phyloP scores from a whole-genome alignment of 2,113 vertebrate genomes.

The Ochotona curzoniae region DNA sequence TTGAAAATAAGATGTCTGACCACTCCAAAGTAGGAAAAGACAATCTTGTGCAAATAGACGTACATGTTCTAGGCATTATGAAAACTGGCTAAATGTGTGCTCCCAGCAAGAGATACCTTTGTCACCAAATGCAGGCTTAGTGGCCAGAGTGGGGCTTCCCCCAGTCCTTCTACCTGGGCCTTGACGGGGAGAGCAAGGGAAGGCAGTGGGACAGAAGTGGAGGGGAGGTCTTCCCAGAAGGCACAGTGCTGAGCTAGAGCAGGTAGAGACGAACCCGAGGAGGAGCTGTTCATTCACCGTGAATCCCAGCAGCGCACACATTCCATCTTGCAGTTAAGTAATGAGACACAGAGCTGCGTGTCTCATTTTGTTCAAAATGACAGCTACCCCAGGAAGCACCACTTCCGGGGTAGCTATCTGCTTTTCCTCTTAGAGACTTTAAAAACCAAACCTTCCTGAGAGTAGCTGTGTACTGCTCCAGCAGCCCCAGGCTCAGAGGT shows the following conservation, averaged over 20 bases:
- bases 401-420: conserved; percentile 10
- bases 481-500: too few relatives aligned
- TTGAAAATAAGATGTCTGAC: conserved; percentile 85
- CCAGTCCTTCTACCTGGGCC: conserved; percentile 56
- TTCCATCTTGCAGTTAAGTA: background rate
- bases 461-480: too few relatives aligned
- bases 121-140: conserved; percentile 23
- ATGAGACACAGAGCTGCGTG: background rate
- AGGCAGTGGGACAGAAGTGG: background rate
- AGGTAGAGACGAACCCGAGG: conserved; percentile 54
- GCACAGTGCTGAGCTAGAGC: conserved; percentile 82
- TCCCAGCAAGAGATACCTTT: conserved; percentile 65
- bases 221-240: conserved; percentile 73
- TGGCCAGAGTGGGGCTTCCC: conserved; percentile 31
- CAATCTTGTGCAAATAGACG: conserved; percentile 88
- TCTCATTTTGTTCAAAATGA: background rate
- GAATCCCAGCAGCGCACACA: background rate
- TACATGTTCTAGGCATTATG: conserved; percentile 85
- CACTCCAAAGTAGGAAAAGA: conserved; percentile 82
- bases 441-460: conserved; percentile 18
- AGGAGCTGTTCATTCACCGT: background rate
- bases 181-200: background rate
- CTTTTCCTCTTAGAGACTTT: conserved; percentile 41
- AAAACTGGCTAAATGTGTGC: conserved; percentile 84
- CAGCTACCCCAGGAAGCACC: background rate